A percentile compares a stretch with the other conserved stretches of the same genome.
These are phyloP conservation scores for Strigamia maritima DNA, from an alignment of 2,888 invertebrate species.

Conservation along the genomic window DNA sequence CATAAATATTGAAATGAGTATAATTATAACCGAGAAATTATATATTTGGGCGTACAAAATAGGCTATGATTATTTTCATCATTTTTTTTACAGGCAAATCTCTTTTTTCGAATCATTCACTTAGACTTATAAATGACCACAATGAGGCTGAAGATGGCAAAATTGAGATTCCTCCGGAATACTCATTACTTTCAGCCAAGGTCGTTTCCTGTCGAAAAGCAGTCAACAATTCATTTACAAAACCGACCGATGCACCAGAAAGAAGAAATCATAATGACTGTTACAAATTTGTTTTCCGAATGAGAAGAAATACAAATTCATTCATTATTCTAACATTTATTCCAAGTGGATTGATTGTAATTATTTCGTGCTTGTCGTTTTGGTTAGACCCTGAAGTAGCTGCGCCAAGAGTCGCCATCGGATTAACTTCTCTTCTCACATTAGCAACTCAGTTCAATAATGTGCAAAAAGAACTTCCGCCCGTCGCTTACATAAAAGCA, in stretches of 20 bases:
- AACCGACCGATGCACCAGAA: neutral
- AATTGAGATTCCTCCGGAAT: neutral
- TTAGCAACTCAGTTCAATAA: conserved; percentile 19
- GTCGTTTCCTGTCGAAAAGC: too few species aligned
- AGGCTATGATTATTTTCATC: neutral
- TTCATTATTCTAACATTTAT: neutral
- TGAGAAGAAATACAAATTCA: neutral
- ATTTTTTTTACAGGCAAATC: neutral
- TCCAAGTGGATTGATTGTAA: neutral
- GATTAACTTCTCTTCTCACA: neutral
- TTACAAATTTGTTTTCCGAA: neutral
- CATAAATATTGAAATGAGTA: neutral
- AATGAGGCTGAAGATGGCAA: neutral
- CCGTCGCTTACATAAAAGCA: neutral
- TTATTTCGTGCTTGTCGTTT: neutral
- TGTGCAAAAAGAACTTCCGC: neutral
- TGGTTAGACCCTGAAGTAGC: neutral
- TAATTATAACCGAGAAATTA: neutral
- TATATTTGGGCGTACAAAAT: neutral
- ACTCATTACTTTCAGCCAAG: neutral
- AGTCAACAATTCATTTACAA: neutral
- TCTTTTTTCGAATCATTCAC: neutral
- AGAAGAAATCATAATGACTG: neutral
- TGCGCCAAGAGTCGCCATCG: neutral
- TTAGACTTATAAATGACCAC: neutral